Conservation (phyloP, 1,140 invertebrate genomes). For the Callitettix versicolor region DNA sequence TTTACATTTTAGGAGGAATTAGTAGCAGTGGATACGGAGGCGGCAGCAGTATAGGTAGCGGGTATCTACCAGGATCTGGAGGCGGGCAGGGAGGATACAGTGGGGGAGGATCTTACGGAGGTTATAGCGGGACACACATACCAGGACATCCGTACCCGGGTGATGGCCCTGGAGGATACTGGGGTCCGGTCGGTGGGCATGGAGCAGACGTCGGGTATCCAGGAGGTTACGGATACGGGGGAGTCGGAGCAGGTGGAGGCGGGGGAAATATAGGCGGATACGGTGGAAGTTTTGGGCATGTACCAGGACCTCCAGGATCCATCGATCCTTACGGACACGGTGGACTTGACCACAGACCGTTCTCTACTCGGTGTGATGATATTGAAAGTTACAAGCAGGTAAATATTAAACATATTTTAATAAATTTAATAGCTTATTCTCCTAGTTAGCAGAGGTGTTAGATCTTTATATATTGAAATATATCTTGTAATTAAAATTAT, state of each 20-base stretch:
- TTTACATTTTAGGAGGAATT: too few species aligned
- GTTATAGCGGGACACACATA: slow-evolving; percentile 29
- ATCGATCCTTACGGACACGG: slow-evolving; percentile 17
- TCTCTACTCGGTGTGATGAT: slow-evolving; percentile 55
- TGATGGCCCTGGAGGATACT: slow-evolving; percentile 25
- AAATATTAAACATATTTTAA: slow-evolving; percentile 1
- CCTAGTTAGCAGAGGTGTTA: too few species aligned
- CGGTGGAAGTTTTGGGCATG: slow-evolving; percentile 23
- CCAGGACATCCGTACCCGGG: slow-evolving; percentile 30
- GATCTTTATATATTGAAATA: too few species aligned
- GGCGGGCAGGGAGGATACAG: slow-evolving; percentile 15
- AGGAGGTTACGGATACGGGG: slow-evolving; percentile 18
- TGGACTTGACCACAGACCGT: slow-evolving; percentile 28
- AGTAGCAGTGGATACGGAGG: slow-evolving; percentile 21
- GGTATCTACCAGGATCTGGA: neutral
- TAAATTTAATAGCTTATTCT: neutral
- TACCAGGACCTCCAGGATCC: slow-evolving; percentile 8
- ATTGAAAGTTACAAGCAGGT: slow-evolving; percentile 64
- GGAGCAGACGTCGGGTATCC: slow-evolving; percentile 25
- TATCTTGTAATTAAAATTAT: too few species aligned
- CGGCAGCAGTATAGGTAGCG: slow-evolving; percentile 10
- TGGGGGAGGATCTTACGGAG: slow-evolving; percentile 23
- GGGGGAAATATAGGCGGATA: slow-evolving; percentile 27
- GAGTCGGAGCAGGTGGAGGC: slow-evolving; percentile 26
- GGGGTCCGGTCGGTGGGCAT: slow-evolving; percentile 28